These are phyloP conservation scores for Antedon mediterranea DNA, from an alignment of 53 echinoderm and acorn worm species.

Conservation along the genomic window DNA sequence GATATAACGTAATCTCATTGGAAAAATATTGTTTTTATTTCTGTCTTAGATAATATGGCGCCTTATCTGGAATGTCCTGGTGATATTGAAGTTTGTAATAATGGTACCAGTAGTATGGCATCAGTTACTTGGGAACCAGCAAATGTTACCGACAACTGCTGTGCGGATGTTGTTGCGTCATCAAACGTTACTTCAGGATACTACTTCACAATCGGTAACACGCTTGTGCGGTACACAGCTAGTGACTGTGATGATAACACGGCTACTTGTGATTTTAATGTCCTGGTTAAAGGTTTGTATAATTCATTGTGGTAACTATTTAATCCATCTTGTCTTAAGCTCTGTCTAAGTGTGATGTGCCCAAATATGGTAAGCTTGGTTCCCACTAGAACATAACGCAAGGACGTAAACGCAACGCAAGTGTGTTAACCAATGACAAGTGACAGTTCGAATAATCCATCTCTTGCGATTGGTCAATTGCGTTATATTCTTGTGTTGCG, in stretches of 20 bases:
- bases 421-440: too few species aligned
- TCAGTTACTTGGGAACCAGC: background rate
- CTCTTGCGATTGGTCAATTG: too few species aligned
- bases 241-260: background rate
- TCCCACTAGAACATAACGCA: too few species aligned
- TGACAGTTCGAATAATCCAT: too few species aligned
- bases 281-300: background rate
- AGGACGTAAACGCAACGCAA: too few species aligned
- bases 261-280: background rate
- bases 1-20: too few species aligned
- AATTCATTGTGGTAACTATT: too few species aligned
- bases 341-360: too few species aligned
- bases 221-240: background rate
- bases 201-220: background rate
- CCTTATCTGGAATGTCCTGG: background rate
- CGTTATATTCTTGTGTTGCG: too few species aligned
- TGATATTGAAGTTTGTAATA: background rate
- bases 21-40: background rate
- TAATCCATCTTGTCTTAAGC: too few species aligned
- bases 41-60: background rate
- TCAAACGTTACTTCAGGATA: background rate
- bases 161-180: background rate
- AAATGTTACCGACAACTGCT: background rate
- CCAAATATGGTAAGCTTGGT: too few species aligned
- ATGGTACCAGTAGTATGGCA: background rate